Evolutionary conservation across 1,140 invertebrate species (phyloP).

Genomic region (Cydia strobilella): DNA sequence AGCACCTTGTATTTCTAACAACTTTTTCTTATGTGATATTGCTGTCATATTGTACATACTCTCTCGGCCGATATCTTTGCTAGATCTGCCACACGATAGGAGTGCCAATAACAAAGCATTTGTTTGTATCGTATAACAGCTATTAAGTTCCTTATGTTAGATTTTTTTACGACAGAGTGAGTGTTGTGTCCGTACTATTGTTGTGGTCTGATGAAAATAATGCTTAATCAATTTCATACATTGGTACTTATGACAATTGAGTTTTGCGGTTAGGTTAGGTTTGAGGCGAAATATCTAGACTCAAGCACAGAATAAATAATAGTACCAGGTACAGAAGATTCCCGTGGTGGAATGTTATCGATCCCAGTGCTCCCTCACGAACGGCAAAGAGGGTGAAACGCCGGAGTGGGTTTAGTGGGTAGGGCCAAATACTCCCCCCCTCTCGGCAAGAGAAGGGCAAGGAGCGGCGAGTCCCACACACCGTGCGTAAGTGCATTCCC

Average conservation of each 20-base stretch:
- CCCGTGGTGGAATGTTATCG: too few species aligned
- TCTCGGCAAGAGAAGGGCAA: too few species aligned
- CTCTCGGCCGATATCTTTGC: not conserved
- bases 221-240: not conserved
- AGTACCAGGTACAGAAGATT: too few species aligned
- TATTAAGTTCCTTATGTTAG: not conserved
- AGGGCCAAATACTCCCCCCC: too few species aligned
- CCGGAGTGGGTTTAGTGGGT: too few species aligned
- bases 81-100: conserved; percentile 7
- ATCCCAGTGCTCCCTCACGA: too few species aligned
- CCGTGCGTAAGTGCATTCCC: too few species aligned
- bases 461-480: too few species aligned
- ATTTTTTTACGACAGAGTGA: not conserved
- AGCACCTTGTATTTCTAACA: too few species aligned
- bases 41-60: not conserved
- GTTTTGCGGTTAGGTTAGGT: not conserved
- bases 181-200: not conserved
- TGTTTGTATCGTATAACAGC: conserved; percentile 21
- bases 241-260: not conserved
- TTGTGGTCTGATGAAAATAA: not conserved
- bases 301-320: too few species aligned
- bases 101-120: conserved; percentile 12
- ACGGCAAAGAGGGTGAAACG: too few species aligned
- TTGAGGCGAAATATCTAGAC: not conserved
- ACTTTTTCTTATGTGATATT: too few species aligned